These are phyloP conservation scores for Platycnemis pennipes DNA, from an alignment of 2,888 invertebrate species.

Conservation along the genomic window DNA sequence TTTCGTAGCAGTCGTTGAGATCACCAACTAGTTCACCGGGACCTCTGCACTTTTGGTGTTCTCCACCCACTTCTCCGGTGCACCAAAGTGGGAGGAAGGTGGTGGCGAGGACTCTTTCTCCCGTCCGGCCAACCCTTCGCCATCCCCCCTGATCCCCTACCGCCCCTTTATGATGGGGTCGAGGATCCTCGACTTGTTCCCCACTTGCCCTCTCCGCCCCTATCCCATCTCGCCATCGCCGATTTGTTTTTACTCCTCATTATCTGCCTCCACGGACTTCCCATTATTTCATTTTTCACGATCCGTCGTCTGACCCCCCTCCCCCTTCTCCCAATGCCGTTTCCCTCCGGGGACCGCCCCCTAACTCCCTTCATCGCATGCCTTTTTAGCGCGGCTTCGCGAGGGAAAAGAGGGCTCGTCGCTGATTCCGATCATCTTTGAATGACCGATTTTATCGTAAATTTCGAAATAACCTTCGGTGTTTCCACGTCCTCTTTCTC, in stretches of 20 bases:
- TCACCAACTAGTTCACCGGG: no score
- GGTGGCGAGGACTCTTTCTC: no score
- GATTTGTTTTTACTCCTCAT: slow-evolving; percentile 56
- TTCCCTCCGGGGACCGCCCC: background rate
- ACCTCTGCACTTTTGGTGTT: no score
- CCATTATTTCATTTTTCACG: slow-evolving; percentile 45
- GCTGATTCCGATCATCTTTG: slow-evolving; percentile 31
- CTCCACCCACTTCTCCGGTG: no score
- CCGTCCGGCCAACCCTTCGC: no score
- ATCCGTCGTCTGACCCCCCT: background rate
- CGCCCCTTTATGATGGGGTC: background rate
- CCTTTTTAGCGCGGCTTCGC: slow-evolving; percentile 3
- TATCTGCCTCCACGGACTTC: slow-evolving; percentile 34
- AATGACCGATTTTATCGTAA: slow-evolving; percentile 60
- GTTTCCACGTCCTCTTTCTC: background rate
- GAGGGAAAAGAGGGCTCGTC: background rate
- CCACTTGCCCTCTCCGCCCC: background rate
- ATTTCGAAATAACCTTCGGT: slow-evolving; percentile 31
- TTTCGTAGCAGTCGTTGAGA: no score
- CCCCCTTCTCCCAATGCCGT: background rate
- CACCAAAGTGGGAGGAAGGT: background rate
- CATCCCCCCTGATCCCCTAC: background rate
- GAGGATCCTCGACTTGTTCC: background rate
- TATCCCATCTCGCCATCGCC: slow-evolving; percentile 44
- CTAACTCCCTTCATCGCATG: background rate